Base-by-base conservation (phyloP, 2,113 vertebrate species). In the Cynopterus brachyotis region DNA sequence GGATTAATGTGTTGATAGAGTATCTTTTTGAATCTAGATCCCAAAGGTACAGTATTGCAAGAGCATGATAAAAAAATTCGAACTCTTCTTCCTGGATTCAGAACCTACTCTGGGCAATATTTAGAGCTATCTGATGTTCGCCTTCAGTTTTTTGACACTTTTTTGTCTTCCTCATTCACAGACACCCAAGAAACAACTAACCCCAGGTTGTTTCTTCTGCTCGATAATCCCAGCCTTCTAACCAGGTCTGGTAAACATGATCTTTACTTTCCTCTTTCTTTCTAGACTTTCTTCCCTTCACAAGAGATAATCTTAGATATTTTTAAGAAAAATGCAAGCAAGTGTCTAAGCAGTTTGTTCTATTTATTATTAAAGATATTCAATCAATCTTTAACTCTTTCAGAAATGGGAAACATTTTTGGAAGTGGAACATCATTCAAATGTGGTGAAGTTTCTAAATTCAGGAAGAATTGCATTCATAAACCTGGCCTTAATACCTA, bases 281-380 rank as follows among this genome's bases (percentile, higher is more conserved):
- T 89, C 22, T n/a, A 42, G 22, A 73, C 30, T 80, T 85, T 24
- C 24, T 30, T 79, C 4, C 30, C 28, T 62, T 78, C 82, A 30
- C 2, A 26, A 15, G 28, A 73, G 35, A 57, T 79, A 55, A 86
- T 75, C 37, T 53, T 57, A 91, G 64, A 7, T 75, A 70, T 45
- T 47, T 83, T 88, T 95, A 88, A 83, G n/a, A 86, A 84, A 53
- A 95, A 96, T 70, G 9, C 32, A 88, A 84, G 50, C 32, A 69
- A 92, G 50, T 11, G 1, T 88, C 40, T 47, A 88, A 57, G 9
- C 9, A 76, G 35, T 91, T 78, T 85, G 67, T 90, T 91, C 26
- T 62, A 95, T 90, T 89, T 70, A 32, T 78, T 83, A 45, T 62
- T 22, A 82, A 67, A 93, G 55, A 78, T 42, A 45, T 6, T 24